A percentile compares a stretch with the other conserved stretches of the same genome.
phyloP scores from a whole-genome alignment of 2,888 invertebrate genomes.

The Junonia oenone region DNA sequence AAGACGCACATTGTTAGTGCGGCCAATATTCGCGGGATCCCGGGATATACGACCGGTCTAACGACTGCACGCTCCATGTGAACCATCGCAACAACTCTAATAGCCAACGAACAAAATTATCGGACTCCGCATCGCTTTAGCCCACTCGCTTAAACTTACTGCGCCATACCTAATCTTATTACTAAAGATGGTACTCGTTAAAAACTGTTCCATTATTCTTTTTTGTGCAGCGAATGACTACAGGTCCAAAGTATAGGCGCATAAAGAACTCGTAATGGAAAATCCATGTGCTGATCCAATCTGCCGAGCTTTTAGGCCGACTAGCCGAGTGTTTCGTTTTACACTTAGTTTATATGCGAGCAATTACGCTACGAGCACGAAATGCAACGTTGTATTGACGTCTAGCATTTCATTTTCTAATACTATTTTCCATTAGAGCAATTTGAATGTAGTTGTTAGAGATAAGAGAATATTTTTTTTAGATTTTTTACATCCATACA shows the following conservation, averaged over 20 bases:
- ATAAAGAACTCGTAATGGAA: slow-evolving; percentile 58
- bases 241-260: slow-evolving; percentile 23
- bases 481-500: too few relatives aligned
- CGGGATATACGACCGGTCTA: slow-evolving; percentile 67
- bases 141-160: neutral
- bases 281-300: slow-evolving; percentile 75
- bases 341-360: slow-evolving; percentile 59
- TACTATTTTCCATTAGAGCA: neutral
- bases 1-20: slow-evolving; percentile 79
- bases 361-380: slow-evolving; percentile 54
- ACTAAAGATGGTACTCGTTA: slow-evolving; percentile 7
- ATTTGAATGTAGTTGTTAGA: neutral
- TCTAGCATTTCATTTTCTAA: slow-evolving; percentile 33
- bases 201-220: neutral
- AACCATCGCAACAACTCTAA: slow-evolving; percentile 45
- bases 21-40: slow-evolving; percentile 74
- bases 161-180: neutral
- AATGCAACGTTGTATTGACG: slow-evolving; percentile 37
- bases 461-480: neutral
- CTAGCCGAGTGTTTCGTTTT: slow-evolving; percentile 52
- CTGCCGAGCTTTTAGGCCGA: slow-evolving; percentile 67
- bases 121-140: slow-evolving; percentile 27
- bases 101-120: slow-evolving; percentile 39
- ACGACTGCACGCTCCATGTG: slow-evolving; percentile 51
- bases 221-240: slow-evolving; percentile 14